phyloP scores from a whole-genome alignment of 2,888 invertebrate species.

The Acanthosepion pharaonis region DNA sequence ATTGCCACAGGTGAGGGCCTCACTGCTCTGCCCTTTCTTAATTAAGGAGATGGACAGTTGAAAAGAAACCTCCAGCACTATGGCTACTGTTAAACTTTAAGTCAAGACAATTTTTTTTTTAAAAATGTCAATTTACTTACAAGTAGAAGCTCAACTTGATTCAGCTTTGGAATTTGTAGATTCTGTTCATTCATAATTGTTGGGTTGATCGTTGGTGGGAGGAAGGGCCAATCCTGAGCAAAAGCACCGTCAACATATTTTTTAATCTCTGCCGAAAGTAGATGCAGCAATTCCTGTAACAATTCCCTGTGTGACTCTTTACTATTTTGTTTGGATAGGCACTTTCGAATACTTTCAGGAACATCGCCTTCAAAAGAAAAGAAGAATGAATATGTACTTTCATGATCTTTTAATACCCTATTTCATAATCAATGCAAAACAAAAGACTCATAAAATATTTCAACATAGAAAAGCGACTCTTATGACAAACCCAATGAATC shows the following conservation, averaged over 20 bases:
- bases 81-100: too few species aligned
- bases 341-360: not conserved
- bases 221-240: constrained; percentile 51
- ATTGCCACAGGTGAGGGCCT: too few species aligned
- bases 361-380: not conserved
- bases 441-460: too few species aligned
- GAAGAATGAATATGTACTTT: not conserved
- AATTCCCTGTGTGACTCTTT: not conserved
- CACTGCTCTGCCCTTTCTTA: too few species aligned
- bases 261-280: constrained; percentile 48
- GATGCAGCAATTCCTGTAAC: constrained; percentile 48
- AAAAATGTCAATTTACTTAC: constrained; percentile 42
- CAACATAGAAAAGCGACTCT: too few species aligned
- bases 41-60: too few species aligned
- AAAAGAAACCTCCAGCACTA: too few species aligned
- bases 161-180: constrained; percentile 47
- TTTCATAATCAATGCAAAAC: too few species aligned
- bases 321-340: not conserved
- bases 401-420: too few species aligned
- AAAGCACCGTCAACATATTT: constrained; percentile 49
- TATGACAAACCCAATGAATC: too few species aligned
- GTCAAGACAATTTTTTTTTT: too few species aligned
- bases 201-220: constrained; percentile 51
- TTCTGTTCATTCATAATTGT: constrained; percentile 50
- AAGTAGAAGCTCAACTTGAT: constrained; percentile 51